A percentile compares a stretch with the other conserved stretches of the same genome.
Conservation (phyloP, 2,113 vertebrate species). For the Aegypius monachus region DNA sequence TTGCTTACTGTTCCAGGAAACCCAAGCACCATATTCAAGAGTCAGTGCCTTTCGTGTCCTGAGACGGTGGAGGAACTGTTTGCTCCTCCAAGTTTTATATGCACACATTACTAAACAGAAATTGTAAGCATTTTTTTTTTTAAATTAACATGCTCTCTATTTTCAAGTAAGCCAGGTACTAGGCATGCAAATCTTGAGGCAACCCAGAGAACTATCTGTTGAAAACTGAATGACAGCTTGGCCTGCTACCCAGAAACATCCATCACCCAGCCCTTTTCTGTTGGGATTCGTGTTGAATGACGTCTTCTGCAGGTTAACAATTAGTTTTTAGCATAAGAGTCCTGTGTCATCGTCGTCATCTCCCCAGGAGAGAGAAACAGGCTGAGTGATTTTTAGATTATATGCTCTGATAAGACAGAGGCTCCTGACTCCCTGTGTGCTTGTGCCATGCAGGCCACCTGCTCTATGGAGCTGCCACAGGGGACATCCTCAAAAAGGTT, state of each 20-base stretch:
- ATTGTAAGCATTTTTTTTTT: background rate
- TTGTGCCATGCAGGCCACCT: slow-evolving; percentile 64
- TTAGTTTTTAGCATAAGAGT: slow-evolving; percentile 70
- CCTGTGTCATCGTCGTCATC: slow-evolving; percentile 31
- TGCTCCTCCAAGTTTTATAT: background rate
- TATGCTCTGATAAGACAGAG: slow-evolving; percentile 66
- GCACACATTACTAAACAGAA: background rate
- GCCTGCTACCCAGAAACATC: slow-evolving; percentile 63
- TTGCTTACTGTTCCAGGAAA: background rate
- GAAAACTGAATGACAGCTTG: slow-evolving; percentile 64
- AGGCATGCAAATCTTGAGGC: background rate
- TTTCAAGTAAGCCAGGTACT: slow-evolving; percentile 18
- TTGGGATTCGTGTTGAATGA: slow-evolving; percentile 70
- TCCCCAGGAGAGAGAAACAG: slow-evolving; percentile 68
- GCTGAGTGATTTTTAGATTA: slow-evolving; percentile 71
- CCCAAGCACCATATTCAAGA: background rate
- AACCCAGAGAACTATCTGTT: slow-evolving; percentile 42
- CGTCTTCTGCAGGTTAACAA: slow-evolving; percentile 71
- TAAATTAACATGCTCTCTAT: background rate
- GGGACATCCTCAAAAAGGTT: slow-evolving; percentile 63
- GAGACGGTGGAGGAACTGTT: background rate
- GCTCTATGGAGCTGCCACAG: slow-evolving; percentile 62
- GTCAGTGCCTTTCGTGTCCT: background rate
- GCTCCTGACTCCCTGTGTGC: slow-evolving; percentile 53
- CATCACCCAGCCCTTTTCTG: slow-evolving; percentile 63